These are phyloP conservation scores for Falcaria lacertinaria DNA, from an alignment of 2,888 invertebrate species.

Conservation along the genomic window DNA sequence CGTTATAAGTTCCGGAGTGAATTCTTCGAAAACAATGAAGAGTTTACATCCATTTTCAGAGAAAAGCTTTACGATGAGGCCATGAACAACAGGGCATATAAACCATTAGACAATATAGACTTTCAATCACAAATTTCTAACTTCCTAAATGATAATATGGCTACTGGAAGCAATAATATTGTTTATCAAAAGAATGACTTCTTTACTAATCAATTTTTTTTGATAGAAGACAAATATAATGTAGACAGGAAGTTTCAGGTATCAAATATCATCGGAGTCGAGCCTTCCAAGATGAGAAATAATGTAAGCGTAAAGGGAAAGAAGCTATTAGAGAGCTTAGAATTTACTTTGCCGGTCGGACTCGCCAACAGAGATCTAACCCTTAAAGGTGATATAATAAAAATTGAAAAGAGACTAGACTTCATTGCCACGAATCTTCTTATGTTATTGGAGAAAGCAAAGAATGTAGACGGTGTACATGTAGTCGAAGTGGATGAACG, in stretches of 20 bases:
- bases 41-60: slow-evolving; percentile 17
- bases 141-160: slow-evolving; percentile 15
- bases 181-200: slow-evolving; percentile 14
- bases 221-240: slow-evolving; percentile 16
- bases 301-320: slow-evolving; percentile 19
- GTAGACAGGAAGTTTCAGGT: slow-evolving; percentile 14
- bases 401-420: slow-evolving; percentile 12
- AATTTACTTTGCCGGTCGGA: slow-evolving; percentile 25
- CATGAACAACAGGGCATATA: slow-evolving; percentile 11
- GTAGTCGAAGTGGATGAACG: slow-evolving; percentile 7
- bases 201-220: slow-evolving; percentile 9
- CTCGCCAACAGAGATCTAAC: slow-evolving; percentile 30
- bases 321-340: slow-evolving; percentile 15
- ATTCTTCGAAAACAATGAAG: slow-evolving; percentile 27
- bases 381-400: slow-evolving; percentile 13
- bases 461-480: slow-evolving; percentile 16
- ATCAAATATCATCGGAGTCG: slow-evolving; percentile 8
- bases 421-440: slow-evolving; percentile 12
- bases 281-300: slow-evolving; percentile 12
- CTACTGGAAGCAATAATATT: slow-evolving; percentile 20
- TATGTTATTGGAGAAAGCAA: slow-evolving; percentile 1
- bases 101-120: slow-evolving; percentile 3
- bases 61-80: slow-evolving; percentile 26
- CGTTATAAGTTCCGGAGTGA: slow-evolving; percentile 22
- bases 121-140: slow-evolving; percentile 6